Percentiles rank a stretch among this genome's conserved stretches.
Evolutionary conservation across 2,888 invertebrate genomes (phyloP).

Genomic region (Drosophila seclusa): DNA sequence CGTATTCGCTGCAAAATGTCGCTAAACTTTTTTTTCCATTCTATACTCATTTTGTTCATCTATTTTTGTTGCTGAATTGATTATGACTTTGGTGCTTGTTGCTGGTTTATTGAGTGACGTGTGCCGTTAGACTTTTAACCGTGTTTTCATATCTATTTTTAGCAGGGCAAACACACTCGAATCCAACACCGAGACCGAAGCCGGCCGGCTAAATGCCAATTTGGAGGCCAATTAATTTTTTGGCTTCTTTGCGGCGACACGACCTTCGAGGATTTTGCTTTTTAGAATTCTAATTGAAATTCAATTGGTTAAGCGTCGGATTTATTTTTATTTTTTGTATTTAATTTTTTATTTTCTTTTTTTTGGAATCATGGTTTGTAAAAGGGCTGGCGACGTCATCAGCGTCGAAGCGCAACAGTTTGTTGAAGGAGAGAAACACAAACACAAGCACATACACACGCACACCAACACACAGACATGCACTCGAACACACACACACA

Average conservation of each 20-base stretch:
- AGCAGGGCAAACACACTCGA: constrained; percentile 21
- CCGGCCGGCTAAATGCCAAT: constrained; percentile 57
- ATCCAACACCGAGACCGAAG: constrained; percentile 18
- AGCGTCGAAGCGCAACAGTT: constrained; percentile 74
- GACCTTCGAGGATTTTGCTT: constrained; percentile 32
- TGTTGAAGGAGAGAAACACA: constrained; percentile 72
- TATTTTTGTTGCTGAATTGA: constrained; percentile 38
- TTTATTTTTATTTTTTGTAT: constrained; percentile 4
- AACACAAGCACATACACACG: constrained; percentile 33
- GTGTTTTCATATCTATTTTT: constrained; percentile 42
- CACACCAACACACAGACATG: constrained; percentile 28
- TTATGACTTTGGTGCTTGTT: constrained; percentile 26
- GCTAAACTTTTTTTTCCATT: constrained; percentile 30
- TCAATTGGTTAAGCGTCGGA: constrained; percentile 49
- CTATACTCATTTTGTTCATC: constrained; percentile 2
- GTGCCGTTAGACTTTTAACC: constrained; percentile 35
- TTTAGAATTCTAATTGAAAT: constrained; percentile 63
- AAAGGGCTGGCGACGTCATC: constrained; percentile 67
- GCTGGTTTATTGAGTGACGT: constrained; percentile 40
- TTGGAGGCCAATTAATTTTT: constrained; percentile 36
- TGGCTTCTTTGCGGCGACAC: constrained; percentile 4
- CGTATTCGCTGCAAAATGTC: constrained; percentile 65
- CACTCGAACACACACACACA: constrained; percentile 37
- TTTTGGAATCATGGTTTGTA: constrained; percentile 51
- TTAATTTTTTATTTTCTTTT: background rate